Evolutionary conservation across 2,797 vertebrate genomes (phyloP), one percentile per base, ranked within the genome.

Genomic region (Arremon aurantiirostris): DNA sequence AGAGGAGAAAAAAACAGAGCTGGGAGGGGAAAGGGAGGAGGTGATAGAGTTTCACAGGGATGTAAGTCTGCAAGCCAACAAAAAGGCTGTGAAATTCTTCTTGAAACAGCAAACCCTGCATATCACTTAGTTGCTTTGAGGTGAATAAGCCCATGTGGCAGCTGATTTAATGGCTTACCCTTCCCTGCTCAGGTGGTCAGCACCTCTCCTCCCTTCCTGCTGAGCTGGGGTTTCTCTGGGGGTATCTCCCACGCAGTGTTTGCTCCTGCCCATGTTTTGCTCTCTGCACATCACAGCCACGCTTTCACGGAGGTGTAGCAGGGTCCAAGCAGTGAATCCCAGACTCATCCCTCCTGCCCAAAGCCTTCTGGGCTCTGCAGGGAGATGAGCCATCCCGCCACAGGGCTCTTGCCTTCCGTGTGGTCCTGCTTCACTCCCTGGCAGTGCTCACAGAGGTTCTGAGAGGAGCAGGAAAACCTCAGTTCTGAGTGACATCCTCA

Each of bases 341-440:
- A 5, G 22, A 19, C 24, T 56, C 23, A 9, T 50, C 16, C 14
- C 9, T 85, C 30, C 13, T 0, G 0, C 39, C 35, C 11, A 0
- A 64, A 83, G 22, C 47, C 34, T 39, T 22, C 32, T 37, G 57
- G 19, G 13, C 24, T 71, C 37, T n/a, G 41, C 8, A 12, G 17
- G 26, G 42, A 68, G 32, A 64, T 9, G 18, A 86, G 55, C 41
- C 20, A 0, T 52, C 2, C 3, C 10, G 8, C 24, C 3, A 1
- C 0, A 0, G 13, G 16, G 21, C 39, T 39, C n/a, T 69, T 7
- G 0, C 18, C 18, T 19, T 47, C 35, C 18, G 6, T 3, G 2
- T 20, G 27, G 35, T 76, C 44, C 49, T 73, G 14, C 41, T 56
- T 82, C 39, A 5, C 42, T 55, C 26, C 19, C 23, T 26, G 39